Percentiles rank a stretch among this genome's conserved stretches.
These are phyloP conservation scores for Phyllotis vaccarum DNA, from an alignment of 2,797 vertebrate species.

Conservation along the genomic window DNA sequence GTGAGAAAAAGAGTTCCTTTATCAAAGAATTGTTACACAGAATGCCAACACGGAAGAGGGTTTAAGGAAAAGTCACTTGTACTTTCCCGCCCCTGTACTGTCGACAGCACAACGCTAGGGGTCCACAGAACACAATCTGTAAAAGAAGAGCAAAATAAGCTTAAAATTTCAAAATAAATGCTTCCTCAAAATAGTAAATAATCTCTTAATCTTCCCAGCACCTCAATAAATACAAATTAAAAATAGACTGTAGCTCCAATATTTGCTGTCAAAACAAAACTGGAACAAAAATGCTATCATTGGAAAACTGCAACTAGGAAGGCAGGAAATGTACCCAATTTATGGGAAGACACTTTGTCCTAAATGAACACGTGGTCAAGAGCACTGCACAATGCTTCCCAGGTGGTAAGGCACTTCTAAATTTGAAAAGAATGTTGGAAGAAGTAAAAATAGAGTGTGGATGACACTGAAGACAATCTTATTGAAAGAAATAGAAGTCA, in stretches of 20 bases:
- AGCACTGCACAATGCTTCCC: background rate
- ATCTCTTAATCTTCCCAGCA: slow-evolving; percentile 41
- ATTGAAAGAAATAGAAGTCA: background rate
- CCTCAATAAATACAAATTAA: slow-evolving; percentile 52
- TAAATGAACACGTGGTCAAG: slow-evolving; percentile 1
- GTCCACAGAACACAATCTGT: slow-evolving; percentile 24
- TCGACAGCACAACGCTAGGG: background rate
- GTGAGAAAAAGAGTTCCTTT: background rate
- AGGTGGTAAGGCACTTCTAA: background rate
- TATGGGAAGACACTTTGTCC: slow-evolving; percentile 40
- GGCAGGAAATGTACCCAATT: background rate
- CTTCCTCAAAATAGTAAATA: slow-evolving; percentile 41
- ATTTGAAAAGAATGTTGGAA: slow-evolving; percentile 1
- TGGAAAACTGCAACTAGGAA: slow-evolving; percentile 52
- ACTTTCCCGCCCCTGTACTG: background rate
- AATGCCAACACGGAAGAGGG: background rate
- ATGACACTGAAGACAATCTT: slow-evolving; percentile 13
- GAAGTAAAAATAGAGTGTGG: background rate
- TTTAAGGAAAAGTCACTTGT: accelerated
- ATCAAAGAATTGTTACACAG: background rate
- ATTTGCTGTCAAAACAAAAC: slow-evolving; percentile 53
- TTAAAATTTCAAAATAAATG: slow-evolving; percentile 47
- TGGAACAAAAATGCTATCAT: slow-evolving; percentile 12
- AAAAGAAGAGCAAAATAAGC: slow-evolving; percentile 14
- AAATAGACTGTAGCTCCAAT: slow-evolving; percentile 33